Conservation (phyloP, 2,113 vertebrate species). For the Oncorhynchus nerka region DNA sequence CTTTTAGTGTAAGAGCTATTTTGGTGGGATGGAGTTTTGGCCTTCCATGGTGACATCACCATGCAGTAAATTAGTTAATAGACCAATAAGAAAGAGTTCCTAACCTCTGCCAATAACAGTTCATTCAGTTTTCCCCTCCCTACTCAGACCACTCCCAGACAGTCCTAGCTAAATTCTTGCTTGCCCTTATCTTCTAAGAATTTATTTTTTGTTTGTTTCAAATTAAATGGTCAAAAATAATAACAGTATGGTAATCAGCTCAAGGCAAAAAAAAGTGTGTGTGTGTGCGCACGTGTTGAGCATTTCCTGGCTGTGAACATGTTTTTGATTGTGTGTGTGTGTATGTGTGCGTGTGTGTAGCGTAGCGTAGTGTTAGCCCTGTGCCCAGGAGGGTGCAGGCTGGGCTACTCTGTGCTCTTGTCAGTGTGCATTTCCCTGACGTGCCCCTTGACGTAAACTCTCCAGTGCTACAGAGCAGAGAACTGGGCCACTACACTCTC, state of each 20-base stretch:
- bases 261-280: neutral
- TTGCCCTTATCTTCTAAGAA: too few species aligned
- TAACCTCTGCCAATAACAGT: too few species aligned
- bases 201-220: too few species aligned
- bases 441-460: constrained; percentile 39
- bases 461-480: constrained; percentile 22
- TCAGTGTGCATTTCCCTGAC: constrained; percentile 54
- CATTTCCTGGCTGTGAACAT: neutral
- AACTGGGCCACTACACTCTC: constrained; percentile 24
- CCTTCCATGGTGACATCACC: too few species aligned
- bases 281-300: neutral
- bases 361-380: constrained; percentile 31
- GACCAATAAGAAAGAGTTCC: too few species aligned
- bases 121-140: too few species aligned
- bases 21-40: too few species aligned
- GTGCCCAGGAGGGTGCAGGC: constrained; percentile 50
- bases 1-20: too few species aligned
- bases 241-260: neutral
- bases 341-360: neutral
- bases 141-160: too few species aligned
- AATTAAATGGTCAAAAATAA: too few species aligned
- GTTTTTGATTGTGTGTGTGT: neutral
- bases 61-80: too few species aligned
- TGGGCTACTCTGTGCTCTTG: constrained; percentile 55
- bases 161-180: too few species aligned